phyloP scores from a whole-genome alignment of 1,140 invertebrate genomes.

The Platyscapa corneri region DNA sequence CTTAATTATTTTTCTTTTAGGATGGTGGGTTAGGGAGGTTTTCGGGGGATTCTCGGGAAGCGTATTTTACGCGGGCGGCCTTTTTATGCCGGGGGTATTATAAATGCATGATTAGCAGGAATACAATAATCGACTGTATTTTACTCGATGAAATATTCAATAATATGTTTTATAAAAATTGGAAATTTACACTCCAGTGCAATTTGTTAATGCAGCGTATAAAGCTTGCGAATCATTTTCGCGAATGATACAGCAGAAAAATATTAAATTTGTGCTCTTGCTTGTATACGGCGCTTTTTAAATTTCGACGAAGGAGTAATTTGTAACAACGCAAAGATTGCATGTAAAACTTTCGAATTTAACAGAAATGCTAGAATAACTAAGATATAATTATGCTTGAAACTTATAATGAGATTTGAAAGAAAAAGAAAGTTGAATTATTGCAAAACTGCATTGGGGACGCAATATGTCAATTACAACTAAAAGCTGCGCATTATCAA shows the following conservation, averaged over 20 bases:
- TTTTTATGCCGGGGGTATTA: not conserved
- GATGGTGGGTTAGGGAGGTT: not conserved
- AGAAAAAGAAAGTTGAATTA: not conserved
- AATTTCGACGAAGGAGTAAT: not conserved
- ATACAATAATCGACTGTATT: not conserved
- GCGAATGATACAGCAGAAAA: not conserved
- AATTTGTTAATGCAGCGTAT: not conserved
- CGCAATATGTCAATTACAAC: constrained; percentile 27
- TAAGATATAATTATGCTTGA: not conserved
- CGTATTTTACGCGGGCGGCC: not conserved
- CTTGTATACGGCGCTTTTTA: not conserved
- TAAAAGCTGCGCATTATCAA: constrained; percentile 37
- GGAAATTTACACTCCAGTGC: not conserved
- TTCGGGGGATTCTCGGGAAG: not conserved
- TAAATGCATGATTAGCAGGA: not conserved
- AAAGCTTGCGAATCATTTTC: not conserved
- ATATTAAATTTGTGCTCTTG: not conserved
- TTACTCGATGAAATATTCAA: not conserved
- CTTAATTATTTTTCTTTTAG: not conserved
- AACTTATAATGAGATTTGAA: constrained; percentile 23
- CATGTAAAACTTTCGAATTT: not conserved
- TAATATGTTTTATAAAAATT: not conserved
- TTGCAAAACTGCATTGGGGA: not conserved
- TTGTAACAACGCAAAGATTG: not conserved
- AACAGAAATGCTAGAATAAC: not conserved